Conservation (phyloP, 2,888 invertebrate species). For the Sabatieria punctata region DNA sequence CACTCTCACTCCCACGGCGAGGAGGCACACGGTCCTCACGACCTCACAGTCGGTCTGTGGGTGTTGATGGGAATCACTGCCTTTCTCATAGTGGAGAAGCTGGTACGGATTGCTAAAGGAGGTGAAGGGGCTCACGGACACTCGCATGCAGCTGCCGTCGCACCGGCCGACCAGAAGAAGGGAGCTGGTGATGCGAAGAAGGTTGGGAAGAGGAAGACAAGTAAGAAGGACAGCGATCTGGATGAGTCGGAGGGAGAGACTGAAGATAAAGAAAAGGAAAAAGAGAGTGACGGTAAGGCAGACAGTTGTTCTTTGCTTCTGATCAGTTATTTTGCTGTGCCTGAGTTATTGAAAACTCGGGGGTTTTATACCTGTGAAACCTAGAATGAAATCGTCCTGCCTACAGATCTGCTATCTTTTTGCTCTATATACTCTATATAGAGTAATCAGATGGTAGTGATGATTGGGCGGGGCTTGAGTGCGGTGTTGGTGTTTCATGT, state of each 20-base stretch:
- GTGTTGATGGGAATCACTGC: conserved; percentile 79
- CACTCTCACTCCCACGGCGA: conserved; percentile 40
- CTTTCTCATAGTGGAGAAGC: conserved; percentile 81
- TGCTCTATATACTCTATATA: too few relatives aligned
- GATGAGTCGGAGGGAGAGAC: neutral
- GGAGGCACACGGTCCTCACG: conserved; percentile 45
- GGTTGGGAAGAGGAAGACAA: conserved; percentile 10
- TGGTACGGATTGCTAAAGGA: conserved; percentile 52
- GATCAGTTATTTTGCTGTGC: too few relatives aligned
- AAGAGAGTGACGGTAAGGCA: too few relatives aligned
- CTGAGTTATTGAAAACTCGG: too few relatives aligned
- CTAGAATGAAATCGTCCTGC: too few relatives aligned
- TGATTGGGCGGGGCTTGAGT: too few relatives aligned
- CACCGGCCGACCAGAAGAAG: conserved; percentile 10
- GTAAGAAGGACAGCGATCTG: conserved; percentile 8
- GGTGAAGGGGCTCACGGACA: conserved; percentile 54
- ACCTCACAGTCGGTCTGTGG: conserved; percentile 80
- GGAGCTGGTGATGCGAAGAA: neutral
- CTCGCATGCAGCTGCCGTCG: conserved; percentile 31
- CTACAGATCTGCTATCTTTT: too few relatives aligned
- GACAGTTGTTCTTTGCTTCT: too few relatives aligned
- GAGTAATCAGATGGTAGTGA: too few relatives aligned
- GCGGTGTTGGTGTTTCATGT: too few relatives aligned
- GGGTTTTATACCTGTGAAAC: too few relatives aligned
- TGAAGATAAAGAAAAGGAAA: neutral